Evolutionary conservation across 2,888 invertebrate species (phyloP), one percentile per base, ranked within the genome.

Genomic region (Machimus rusticus): DNA sequence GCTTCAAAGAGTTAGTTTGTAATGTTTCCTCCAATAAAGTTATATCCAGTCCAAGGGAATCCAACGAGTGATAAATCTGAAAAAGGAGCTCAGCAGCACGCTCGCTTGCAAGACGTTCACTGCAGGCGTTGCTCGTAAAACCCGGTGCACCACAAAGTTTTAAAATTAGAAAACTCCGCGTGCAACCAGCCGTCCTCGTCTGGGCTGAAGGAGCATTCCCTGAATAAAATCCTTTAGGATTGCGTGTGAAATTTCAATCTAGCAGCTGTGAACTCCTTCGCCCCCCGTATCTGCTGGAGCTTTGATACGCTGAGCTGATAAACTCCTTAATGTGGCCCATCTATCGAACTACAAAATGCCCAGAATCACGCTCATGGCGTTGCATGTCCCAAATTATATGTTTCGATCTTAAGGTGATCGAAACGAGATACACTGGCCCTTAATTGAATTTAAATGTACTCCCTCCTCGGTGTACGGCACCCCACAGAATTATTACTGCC

Each of bases 271-370:
- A 79, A 28, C 39, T 79, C 23, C 16, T 79, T 51, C 51, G 3
- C 14, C 6, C 12, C 51, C 51, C 28, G 46, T 79, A 31, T 55
- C 79, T 51, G 31, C 16, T 51, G n/a, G 28, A 55, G 31, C 51
- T 51, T 28, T 51, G 51, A 79, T 79, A 51, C 79, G 23, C n/a
- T 51, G 28, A 51, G 28, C 79, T 79, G 79, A 79, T 79, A 51
- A 51, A 46, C 46, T 78, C 5, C 23, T 78, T 79, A 79, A 79
- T 79, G 55, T 51, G 31, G 31, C 31, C 46, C 51, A 79, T 28
- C 51, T 79, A 79, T 79, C 31, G 79, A 79, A 51, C 51, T 46
- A 79, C 79, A 79, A 79, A 79, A 79, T 79, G 51, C 31, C 39
- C 46, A 12, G 39, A 79, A 79, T 51, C 79, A 79, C 79, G 79